These are phyloP conservation scores for Cerceris ruficornis DNA, from an alignment of 2,888 invertebrate genomes.

Conservation along the genomic window DNA sequence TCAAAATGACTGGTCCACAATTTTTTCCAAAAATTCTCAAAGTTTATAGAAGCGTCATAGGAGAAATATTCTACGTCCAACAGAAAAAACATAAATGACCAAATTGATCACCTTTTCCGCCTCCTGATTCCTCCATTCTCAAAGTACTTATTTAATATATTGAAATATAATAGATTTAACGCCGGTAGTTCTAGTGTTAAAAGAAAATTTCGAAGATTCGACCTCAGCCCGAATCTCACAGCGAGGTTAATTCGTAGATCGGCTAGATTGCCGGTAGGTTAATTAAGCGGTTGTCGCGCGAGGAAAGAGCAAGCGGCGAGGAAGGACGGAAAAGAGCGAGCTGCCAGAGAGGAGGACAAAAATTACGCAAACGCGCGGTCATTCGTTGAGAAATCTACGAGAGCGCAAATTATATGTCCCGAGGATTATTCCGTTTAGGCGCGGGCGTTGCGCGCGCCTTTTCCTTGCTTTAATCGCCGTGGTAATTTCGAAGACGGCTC, in stretches of 20 bases:
- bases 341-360: constrained; percentile 32
- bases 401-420: constrained; percentile 52
- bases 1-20: too few relatives aligned
- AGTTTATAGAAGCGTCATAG: too few relatives aligned
- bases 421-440: constrained; percentile 44
- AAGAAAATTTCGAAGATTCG: neutral
- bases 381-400: constrained; percentile 58
- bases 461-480: constrained; percentile 30
- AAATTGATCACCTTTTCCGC: too few relatives aligned
- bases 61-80: too few relatives aligned
- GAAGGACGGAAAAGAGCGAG: constrained; percentile 17
- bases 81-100: too few relatives aligned
- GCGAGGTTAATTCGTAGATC: constrained; percentile 53
- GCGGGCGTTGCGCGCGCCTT: constrained; percentile 21
- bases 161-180: too few relatives aligned
- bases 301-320: constrained; percentile 20
- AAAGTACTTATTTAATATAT: too few relatives aligned
- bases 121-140: too few relatives aligned
- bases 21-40: too few relatives aligned
- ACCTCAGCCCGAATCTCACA: constrained; percentile 50
- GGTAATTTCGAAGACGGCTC: constrained; percentile 32
- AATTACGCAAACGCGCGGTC: constrained; percentile 60
- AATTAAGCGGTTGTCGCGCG: constrained; percentile 49
- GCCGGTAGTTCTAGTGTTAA: too few relatives aligned
- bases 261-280: constrained; percentile 50